phyloP scores from a whole-genome alignment of 2,797 vertebrate species.

The Austrolebias charrua region DNA sequence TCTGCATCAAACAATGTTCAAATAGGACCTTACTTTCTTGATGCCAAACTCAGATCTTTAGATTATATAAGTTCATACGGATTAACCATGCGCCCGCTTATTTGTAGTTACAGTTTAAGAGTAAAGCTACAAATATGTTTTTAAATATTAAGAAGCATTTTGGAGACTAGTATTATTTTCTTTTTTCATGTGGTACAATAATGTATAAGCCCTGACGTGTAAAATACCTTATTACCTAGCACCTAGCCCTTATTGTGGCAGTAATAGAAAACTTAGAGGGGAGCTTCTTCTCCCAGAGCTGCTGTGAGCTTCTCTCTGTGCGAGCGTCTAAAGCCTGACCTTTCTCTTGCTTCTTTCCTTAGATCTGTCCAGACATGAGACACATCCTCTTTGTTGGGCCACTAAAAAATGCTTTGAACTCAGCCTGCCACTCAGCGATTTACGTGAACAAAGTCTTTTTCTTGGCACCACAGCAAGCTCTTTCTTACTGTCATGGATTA shows the following conservation, averaged over 20 bases:
- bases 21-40: no score
- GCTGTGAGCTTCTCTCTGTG: conserved; percentile 54
- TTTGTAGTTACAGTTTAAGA: no score
- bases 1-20: no score
- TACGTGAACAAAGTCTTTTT: conserved; percentile 58
- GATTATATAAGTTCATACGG: no score
- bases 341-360: conserved; percentile 69
- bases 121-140: neutral
- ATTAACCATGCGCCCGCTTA: no score
- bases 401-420: conserved; percentile 77
- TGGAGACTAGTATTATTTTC: neutral
- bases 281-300: conserved; percentile 43
- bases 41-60: no score
- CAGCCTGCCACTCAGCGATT: conserved; percentile 64
- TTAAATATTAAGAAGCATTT: neutral
- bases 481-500: conserved; percentile 59
- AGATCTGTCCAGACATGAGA: conserved; percentile 74
- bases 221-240: conserved; percentile 34
- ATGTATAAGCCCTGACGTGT: conserved; percentile 21
- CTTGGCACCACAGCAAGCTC: conserved; percentile 50
- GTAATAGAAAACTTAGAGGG: conserved; percentile 59
- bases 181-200: conserved; percentile 8
- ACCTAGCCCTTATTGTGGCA: conserved; percentile 34
- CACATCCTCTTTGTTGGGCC: conserved; percentile 69
- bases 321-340: conserved; percentile 73